Percentiles rank a stretch among this genome's conserved stretches.
Evolutionary conservation across 1,140 invertebrate genomes (phyloP).

Genomic region (Panagrolaimus sp.): DNA sequence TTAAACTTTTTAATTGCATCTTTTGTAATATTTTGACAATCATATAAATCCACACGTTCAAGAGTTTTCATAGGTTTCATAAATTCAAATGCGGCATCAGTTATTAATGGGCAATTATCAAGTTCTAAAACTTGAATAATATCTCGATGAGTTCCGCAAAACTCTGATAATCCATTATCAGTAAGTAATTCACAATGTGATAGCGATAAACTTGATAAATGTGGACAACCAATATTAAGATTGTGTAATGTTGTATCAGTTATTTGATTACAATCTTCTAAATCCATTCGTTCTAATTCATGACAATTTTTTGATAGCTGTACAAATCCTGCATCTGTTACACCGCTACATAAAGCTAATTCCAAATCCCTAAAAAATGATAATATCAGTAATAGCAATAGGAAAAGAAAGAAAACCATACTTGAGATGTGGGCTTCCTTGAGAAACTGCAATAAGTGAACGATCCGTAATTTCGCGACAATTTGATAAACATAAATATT

Average conservation of each 20-base stretch:
- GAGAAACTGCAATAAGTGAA: conserved; percentile 72
- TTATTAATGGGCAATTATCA: conserved; percentile 96
- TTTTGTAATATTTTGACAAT: conserved; percentile 94
- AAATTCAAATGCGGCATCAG: conserved; percentile 93
- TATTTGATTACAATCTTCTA: conserved; percentile 92
- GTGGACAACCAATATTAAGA: conserved; percentile 84
- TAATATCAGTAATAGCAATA: background rate
- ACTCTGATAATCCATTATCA: conserved; percentile 88
- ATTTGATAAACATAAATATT: conserved; percentile 83
- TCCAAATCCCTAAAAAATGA: conserved; percentile 71
- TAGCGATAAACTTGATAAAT: conserved; percentile 83
- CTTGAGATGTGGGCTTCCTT: conserved; percentile 42
- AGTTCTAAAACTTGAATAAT: conserved; percentile 77
- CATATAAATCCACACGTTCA: conserved; percentile 91
- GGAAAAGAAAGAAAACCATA: conserved; percentile 18
- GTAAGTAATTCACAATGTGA: conserved; percentile 98
- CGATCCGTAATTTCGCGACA: conserved; percentile 84
- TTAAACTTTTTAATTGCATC: conserved; percentile 87
- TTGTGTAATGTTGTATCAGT: conserved; percentile 77
- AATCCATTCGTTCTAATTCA: conserved; percentile 88
- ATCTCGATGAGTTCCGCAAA: conserved; percentile 72
- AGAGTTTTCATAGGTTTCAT: conserved; percentile 86
- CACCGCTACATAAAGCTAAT: conserved; percentile 84
- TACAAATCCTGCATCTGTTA: conserved; percentile 92
- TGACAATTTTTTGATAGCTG: conserved; percentile 77